Evolutionary conservation across 2,888 invertebrate genomes (phyloP), one percentile per base, ranked within the genome.

Genomic region (Lymantria monacha): DNA sequence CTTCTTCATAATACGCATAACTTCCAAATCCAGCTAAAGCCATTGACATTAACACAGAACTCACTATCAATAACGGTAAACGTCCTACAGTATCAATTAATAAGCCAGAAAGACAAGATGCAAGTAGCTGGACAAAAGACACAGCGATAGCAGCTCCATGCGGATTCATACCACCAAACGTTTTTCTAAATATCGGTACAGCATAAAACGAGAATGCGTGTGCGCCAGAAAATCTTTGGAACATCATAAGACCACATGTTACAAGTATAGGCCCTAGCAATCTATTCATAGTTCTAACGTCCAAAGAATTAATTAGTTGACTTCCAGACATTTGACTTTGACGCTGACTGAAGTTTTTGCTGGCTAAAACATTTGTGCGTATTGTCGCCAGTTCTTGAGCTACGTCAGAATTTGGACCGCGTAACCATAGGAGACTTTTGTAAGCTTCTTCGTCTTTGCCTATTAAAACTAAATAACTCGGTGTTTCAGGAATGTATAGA

Each of bases 81-180:
- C 98, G 92, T 10, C 98, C 98, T 15, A 96, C 95, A 12, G 95
- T 95, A 81, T 98, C 98, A 71, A 97, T 97, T 47, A 97, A 86
- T 60, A 96, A 88, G 3, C 95, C 96, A 36, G 97, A 96, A 33
- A 96, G 85, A 66, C 97, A 92, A 0, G 97, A 96, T 1, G 96
- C 96, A n/a, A 97, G 83, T 1, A 97, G 91, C 76, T 97, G 97
- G 0, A 97, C 97, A 48, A 95, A 94, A 8, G 96, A 97, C 7
- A 97, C 96, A 45, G 96, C 95, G 46, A 97, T 96, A 0, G 97
- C 96, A 10, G 96, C 97, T 42, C 95, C 94, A 66, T 96, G 96
- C 7, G 96, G 96, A 74, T 96, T 95, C 87, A 96, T 95, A 8
- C 94, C 95, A 31, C 94, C 95, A 60, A 96, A 95, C 14, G 97